Conservation (phyloP, 2,797 vertebrate species). For the Sebastes itinus region DNA sequence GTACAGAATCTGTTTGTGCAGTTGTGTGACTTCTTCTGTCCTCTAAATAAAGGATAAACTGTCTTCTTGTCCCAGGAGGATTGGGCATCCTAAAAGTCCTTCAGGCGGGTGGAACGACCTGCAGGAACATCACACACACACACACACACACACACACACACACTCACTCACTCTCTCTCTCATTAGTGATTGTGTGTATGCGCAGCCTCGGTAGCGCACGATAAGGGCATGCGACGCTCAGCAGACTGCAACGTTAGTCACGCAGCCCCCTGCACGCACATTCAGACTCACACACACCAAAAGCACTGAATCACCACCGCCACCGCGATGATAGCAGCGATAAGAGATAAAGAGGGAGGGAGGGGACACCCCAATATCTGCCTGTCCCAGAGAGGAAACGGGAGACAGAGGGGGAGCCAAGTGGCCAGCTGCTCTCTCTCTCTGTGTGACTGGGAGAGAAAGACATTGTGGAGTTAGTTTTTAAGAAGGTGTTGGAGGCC, state of each 20-base stretch:
- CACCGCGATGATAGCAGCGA: constrained; percentile 85
- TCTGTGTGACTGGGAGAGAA: background rate
- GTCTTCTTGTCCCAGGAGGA: constrained; percentile 85
- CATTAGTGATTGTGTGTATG: constrained; percentile 99
- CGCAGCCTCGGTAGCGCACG: constrained; percentile 93
- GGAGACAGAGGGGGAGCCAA: constrained; percentile 35
- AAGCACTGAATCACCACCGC: constrained; percentile 69
- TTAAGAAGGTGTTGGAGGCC: constrained; percentile 8
- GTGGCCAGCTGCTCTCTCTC: constrained; percentile 63
- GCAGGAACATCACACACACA: constrained; percentile 77
- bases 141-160: constrained; percentile 11
- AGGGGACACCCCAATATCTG: constrained; percentile 88
- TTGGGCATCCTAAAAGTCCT: constrained; percentile 89
- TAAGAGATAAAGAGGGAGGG: constrained; percentile 87
- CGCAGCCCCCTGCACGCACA: constrained; percentile 92
- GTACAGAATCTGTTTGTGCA: background rate
- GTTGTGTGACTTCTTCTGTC: constrained; percentile 9
- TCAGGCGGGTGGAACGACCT: constrained; percentile 88
- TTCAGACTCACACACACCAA: constrained; percentile 79
- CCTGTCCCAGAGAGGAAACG: constrained; percentile 84
- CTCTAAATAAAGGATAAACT: constrained; percentile 86
- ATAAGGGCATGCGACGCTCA: constrained; percentile 97
- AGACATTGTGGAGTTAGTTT: constrained; percentile 10
- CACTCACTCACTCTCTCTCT: constrained; percentile 69
- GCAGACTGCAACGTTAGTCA: constrained; percentile 99